Evolutionary conservation across 2,888 invertebrate genomes (phyloP).

Genomic region (Halictus ligatus): DNA sequence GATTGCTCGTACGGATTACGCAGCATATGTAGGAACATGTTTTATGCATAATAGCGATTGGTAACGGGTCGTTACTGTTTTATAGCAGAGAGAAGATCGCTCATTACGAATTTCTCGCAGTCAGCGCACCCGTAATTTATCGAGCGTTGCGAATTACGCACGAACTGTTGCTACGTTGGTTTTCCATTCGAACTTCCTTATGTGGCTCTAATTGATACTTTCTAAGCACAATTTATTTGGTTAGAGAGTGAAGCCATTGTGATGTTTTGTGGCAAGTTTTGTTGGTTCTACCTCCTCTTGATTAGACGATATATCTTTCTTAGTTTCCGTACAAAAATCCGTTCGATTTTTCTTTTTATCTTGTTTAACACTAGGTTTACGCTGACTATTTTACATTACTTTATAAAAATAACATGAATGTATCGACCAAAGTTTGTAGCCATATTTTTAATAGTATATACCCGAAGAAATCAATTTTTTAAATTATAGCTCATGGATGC

Average conservation of each 20-base stretch:
- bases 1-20: neutral
- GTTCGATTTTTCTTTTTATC: too few relatives aligned
- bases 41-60: constrained; percentile 11
- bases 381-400: too few relatives aligned
- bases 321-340: too few relatives aligned
- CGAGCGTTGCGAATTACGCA: constrained; percentile 20
- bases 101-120: constrained; percentile 17
- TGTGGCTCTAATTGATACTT: neutral
- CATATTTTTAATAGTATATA: too few relatives aligned
- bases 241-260: neutral
- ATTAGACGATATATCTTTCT: too few relatives aligned
- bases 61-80: constrained; percentile 14
- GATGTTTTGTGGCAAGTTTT: neutral
- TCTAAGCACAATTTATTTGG: neutral
- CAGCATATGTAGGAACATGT: neutral
- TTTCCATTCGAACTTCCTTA: constrained; percentile 15
- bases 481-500: too few relatives aligned
- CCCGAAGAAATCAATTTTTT: too few relatives aligned
- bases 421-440: too few relatives aligned
- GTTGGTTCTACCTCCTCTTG: too few relatives aligned
- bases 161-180: constrained; percentile 23
- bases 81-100: constrained; percentile 6
- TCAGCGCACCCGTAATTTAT: constrained; percentile 21
- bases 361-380: too few relatives aligned
- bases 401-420: too few relatives aligned